Evolutionary conservation across 92 coral and sea anemone species (phyloP), one percentile per base, ranked within the genome.

Genomic region (Zoanthus gigantus): DNA sequence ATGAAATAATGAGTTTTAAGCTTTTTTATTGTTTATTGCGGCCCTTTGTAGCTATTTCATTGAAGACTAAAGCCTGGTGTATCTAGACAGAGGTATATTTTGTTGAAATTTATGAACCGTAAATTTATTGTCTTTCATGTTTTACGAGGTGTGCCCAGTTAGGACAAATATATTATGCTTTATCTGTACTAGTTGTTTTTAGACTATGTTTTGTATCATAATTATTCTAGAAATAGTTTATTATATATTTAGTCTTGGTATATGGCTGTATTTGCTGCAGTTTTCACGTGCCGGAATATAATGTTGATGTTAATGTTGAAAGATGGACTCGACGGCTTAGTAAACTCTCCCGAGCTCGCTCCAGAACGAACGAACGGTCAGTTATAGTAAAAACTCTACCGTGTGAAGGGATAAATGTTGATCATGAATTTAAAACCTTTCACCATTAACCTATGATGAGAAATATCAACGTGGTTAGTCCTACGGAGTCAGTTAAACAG

Each of bases 341-440:
- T 71, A 71, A 71, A 0, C 29, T 71, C 42, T 7, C 42, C 75
- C 75, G 45, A 71, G 8, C 46, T 31, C 74, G 15, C 61, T 14
- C 2, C 17, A 57, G 75, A 71, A 71, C 75, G 75, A 71, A 71
- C 75, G 75, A 68, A 68, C 73, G 5, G 71, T 65, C 71, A 8
- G 1, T 65, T 50, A 72, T 15, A 61, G 69, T 61, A 23, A 61
- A 61, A 61, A 61, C 69, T 61, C 69, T 61, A 2, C 69, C 69
- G 69, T 61, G 23, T 23, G 69, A 23, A 6, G 3, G 69, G 69
- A 61, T 23, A 61, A 61, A 61, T 61, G 69, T 61, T 6, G 69
- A 61, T 6, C 29, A 23, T 61, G 69, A 23, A 15, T 61, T 61
- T 0, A 61, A 23, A 23, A 23, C 23, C 23, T 23, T 23, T 61